Evolutionary conservation across 2,113 vertebrate genomes (phyloP).

Genomic region (Xyrauchen texanus): DNA sequence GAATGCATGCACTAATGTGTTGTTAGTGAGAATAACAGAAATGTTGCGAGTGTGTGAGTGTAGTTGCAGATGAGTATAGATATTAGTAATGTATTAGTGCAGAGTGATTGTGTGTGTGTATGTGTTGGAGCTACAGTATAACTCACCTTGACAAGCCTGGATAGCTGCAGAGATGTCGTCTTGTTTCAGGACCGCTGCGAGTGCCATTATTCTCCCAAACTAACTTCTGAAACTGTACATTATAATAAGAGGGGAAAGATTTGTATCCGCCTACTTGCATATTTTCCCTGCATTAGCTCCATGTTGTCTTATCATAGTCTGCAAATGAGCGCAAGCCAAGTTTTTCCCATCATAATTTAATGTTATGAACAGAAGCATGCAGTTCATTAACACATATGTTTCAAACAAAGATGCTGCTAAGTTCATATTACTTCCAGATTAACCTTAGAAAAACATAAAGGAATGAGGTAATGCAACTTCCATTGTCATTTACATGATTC

Average conservation of each 20-base stretch:
- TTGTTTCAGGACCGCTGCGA: conserved; percentile 72
- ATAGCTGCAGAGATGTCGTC: conserved; percentile 71
- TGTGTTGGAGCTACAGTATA: not conserved
- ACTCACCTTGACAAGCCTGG: conserved; percentile 72
- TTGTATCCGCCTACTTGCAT: not conserved
- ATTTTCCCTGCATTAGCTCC: not conserved
- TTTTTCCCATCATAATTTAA: too few relatives aligned
- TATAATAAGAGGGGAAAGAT: not conserved
- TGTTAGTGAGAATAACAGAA: too few relatives aligned
- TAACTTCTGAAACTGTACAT: conserved; percentile 42
- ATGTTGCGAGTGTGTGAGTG: not conserved
- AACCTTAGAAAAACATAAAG: too few relatives aligned
- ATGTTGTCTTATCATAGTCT: too few relatives aligned
- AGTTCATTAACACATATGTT: too few relatives aligned
- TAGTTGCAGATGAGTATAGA: not conserved
- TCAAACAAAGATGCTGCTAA: too few relatives aligned
- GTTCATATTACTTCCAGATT: too few relatives aligned
- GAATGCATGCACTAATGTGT: too few relatives aligned
- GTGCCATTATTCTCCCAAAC: conserved; percentile 69
- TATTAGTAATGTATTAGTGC: not conserved
- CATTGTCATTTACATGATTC: too few relatives aligned
- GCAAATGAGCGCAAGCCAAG: too few relatives aligned
- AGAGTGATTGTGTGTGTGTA: conserved; percentile 10
- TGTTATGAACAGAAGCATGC: too few relatives aligned
- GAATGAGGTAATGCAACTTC: too few relatives aligned